Base-by-base conservation (phyloP, 1,140 invertebrate species). In the Polypedilum vanderplanki region DNA sequence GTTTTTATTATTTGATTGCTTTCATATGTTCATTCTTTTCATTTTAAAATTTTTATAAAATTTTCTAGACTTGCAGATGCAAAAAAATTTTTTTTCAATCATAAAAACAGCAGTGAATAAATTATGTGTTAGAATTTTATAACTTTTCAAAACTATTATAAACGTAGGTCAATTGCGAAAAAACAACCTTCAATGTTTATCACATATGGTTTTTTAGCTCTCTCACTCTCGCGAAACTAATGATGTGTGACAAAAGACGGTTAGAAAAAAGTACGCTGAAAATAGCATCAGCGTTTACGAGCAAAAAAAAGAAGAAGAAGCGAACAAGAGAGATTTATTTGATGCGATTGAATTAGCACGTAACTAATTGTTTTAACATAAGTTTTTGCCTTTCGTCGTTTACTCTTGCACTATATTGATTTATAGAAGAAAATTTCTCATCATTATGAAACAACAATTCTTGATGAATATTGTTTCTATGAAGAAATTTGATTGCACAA, bases 321-420 rank as follows among this genome's bases (percentile, higher is more conserved):
- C 46, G 46, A 17, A 70, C 17, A 70, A 70, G 8, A 12, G 46
- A 18, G 17, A 20, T 70, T 70, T 70, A 70, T 70, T 20, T 70
- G 20, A 20, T 9, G 17, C 65, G 65, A 70, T 70, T 22, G 20
- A 70, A 70, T 70, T 70, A 70, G 65, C 65, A 70, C 65, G 65
- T 70, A 70, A 70, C 65, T 70, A 70, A 70, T 70, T 70, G 65
- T 22, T 57, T 57, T 57, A 57, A 57, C 46, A 57, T 57, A 57
- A 57, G 46, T 15, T 57, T 57, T n/a, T 57, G 24, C 24, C 24
- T 33, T 33, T 33, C 24, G 24, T 33, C 24, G 24, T 33, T 5
- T 33, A 33, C 24, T 33, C 5, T 33, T 33, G 24, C 24, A 33
- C 24, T 33, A 33, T 33, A 33, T 33, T 33, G 24, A 33, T 33